Conservation (phyloP, 2,797 vertebrate genomes). For the Muraenolepis orangiensis region DNA sequence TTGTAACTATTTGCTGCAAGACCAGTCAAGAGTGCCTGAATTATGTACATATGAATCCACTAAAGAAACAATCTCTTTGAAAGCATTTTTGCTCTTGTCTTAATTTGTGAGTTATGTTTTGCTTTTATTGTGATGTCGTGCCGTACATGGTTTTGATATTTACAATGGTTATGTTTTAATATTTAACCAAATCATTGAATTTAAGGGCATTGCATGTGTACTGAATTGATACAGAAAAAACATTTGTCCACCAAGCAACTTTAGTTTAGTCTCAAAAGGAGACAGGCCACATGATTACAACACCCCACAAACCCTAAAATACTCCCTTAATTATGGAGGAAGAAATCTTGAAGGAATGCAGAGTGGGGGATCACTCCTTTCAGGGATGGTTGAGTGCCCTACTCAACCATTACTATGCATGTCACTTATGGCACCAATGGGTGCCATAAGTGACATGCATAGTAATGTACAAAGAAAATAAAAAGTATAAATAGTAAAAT, state of each 20-base stretch:
- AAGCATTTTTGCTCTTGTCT: conserved; percentile 33
- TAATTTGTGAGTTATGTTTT: background rate
- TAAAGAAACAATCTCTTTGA: conserved; percentile 58
- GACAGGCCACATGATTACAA: too few species aligned
- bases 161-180: background rate
- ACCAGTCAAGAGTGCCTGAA: conserved; percentile 79
- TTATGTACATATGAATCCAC: conserved; percentile 72
- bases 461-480: too few species aligned
- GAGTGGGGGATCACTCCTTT: too few species aligned
- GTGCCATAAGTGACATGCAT: too few species aligned
- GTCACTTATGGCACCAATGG: too few species aligned
- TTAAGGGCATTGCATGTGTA: background rate
- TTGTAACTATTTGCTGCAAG: conserved; percentile 67
- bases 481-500: too few species aligned
- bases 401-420: too few species aligned
- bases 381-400: too few species aligned
- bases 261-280: too few species aligned
- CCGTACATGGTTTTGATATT: background rate
- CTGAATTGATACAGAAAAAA: background rate
- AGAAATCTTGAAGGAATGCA: too few species aligned
- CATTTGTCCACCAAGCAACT: background rate
- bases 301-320: too few species aligned
- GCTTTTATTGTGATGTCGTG: background rate
- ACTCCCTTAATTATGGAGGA: too few species aligned
- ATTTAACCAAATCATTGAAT: background rate